Conservation (phyloP, 2,113 vertebrate genomes). For the Fregata magnificens region DNA sequence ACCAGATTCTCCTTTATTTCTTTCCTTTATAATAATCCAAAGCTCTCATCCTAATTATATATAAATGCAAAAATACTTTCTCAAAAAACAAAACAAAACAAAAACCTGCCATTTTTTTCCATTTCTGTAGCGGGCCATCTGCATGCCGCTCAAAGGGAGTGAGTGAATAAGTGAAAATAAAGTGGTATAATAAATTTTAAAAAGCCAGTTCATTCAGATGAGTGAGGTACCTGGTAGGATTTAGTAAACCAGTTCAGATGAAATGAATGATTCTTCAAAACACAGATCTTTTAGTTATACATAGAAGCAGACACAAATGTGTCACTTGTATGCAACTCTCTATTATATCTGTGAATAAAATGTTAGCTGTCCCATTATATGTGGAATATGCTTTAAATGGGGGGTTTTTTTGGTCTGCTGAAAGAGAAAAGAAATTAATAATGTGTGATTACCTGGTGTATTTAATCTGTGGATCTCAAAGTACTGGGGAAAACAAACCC, state of each 20-base stretch:
- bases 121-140: background rate
- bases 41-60: background rate
- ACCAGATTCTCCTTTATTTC: background rate
- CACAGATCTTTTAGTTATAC: background rate
- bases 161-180: background rate
- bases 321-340: background rate
- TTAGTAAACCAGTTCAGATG: background rate
- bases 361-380: background rate
- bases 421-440: background rate
- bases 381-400: background rate
- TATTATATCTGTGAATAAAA: background rate
- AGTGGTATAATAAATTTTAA: background rate
- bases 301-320: background rate
- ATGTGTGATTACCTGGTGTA: background rate
- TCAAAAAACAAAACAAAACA: background rate
- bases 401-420: background rate
- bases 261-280: background rate
- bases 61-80: background rate
- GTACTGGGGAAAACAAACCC: background rate
- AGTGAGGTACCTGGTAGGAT: background rate
- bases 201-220: background rate
- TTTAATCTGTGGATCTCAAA: background rate
- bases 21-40: background rate
- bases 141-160: background rate
- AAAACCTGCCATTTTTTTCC: rapidly evolving